Base-by-base conservation (phyloP, 2,113 vertebrate genomes). In the Vulpes lagopus region DNA sequence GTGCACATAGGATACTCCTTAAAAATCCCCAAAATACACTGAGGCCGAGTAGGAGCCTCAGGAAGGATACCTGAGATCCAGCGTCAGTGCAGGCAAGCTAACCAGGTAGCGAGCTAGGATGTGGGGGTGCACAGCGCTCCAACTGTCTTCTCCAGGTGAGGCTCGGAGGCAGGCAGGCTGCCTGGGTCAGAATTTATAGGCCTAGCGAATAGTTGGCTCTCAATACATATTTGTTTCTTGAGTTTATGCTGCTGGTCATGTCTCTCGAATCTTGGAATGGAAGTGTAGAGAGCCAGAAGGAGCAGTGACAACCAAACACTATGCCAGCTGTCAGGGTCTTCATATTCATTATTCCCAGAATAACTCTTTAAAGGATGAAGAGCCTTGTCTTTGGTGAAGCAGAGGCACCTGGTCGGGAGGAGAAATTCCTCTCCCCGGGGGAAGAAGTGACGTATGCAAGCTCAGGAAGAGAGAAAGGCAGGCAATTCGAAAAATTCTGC, bases 91-190 rank as follows among this genome's bases (percentile, higher is more conserved):
- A 85, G 62, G 25, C 20, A 9, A 30, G 25, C 81, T 15, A 15
- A 25, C 27, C 22, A 30, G 25, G 73, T 14, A 7, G 35, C 27
- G 11, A 15, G 20, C 6, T 2, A 0, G 9, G 11, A 25, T 5
- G 4, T 11, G 88, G 49, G 60, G 25, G 22, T 43, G 3, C 6
- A 5, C 11, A 20, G 51, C 7, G 14, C 15, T 2, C 32, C 65
- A 17, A 10, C 55, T n/a, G 64, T 20, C 17, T 65, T 35, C 65
- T 38, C 9, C 62, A 27, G 4, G 11, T 0, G 43, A 92, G 43
- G 15, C 27, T 15, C 3, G 25, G 17, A 20, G 43, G 15, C 51
- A 11, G 78, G 51, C 22, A 1, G 0, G 8, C 49, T 6, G 3
- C 19, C 38, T 35, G 6, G 5, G 19, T 11, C 27, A 12, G 7